phyloP scores from a whole-genome alignment of 1,140 invertebrate species.

The Chrysomallon squamiferum region DNA sequence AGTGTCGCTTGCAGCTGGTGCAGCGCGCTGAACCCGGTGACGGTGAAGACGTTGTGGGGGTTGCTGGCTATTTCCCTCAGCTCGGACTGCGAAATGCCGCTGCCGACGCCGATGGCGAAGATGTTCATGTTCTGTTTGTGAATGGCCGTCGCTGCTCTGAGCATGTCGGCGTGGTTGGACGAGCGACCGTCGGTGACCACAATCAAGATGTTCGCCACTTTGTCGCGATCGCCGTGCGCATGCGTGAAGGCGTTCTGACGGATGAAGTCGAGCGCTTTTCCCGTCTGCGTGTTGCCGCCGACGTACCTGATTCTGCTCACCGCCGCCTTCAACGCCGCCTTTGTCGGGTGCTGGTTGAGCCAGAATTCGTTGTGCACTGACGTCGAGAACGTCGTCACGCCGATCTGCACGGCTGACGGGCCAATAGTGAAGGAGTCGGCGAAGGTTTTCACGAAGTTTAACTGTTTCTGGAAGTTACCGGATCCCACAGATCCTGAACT shows the following conservation, averaged over 20 bases:
- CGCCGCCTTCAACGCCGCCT: constrained; percentile 7
- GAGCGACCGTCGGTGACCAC: constrained; percentile 44
- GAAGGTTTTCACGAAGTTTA: constrained; percentile 49
- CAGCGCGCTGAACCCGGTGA: constrained; percentile 36
- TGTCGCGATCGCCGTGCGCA: constrained; percentile 38
- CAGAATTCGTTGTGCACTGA: constrained; percentile 49
- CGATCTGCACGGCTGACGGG: constrained; percentile 19
- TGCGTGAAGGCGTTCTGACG: constrained; percentile 34
- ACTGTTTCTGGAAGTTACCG: constrained; percentile 44
- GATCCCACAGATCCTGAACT: constrained; percentile 44
- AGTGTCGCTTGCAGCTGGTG: constrained; percentile 35
- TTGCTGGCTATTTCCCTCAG: constrained; percentile 36
- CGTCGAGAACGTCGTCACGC: constrained; percentile 23
- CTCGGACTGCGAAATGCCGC: constrained; percentile 27
- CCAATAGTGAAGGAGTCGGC: constrained; percentile 38
- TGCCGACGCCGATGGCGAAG: constrained; percentile 46
- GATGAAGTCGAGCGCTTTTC: constrained; percentile 37
- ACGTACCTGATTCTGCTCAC: constrained; percentile 27
- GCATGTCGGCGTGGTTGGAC: constrained; percentile 14
- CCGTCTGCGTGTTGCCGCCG: constrained; percentile 39
- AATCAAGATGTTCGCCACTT: constrained; percentile 41
- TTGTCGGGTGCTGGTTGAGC: constrained; percentile 45
- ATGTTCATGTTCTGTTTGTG: constrained; percentile 32
- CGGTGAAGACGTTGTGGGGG: constrained; percentile 31
- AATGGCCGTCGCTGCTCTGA: constrained; percentile 6